Evolutionary conservation across 2,113 vertebrate genomes (phyloP).

Genomic region (Phaethornis superciliosus): DNA sequence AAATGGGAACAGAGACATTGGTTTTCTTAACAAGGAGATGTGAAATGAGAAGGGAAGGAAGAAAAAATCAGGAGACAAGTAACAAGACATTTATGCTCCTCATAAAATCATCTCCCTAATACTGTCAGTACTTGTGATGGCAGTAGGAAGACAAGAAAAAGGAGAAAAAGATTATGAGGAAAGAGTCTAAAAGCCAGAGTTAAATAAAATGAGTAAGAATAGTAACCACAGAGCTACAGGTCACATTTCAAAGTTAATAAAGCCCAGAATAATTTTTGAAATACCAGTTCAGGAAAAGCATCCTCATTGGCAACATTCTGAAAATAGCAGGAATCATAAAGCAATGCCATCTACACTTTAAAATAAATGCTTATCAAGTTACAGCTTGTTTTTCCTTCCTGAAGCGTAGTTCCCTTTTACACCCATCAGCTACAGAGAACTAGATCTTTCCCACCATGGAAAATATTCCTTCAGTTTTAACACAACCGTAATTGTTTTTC

Average conservation of each 20-base stretch:
- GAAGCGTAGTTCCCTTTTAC: neutral
- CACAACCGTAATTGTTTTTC: neutral
- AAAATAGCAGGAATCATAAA: neutral
- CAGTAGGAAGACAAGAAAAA: neutral
- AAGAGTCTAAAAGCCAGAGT: neutral
- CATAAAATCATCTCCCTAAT: neutral
- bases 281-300: neutral
- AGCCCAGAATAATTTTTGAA: neutral
- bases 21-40: neutral
- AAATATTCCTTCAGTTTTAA: neutral
- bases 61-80: neutral
- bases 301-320: neutral
- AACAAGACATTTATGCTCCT: neutral
- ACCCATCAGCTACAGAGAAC: neutral
- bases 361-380: neutral
- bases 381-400: neutral
- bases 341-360: neutral
- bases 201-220: neutral
- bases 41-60: neutral
- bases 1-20: neutral
- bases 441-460: accelerated
- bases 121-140: neutral
- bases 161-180: neutral
- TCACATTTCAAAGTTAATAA: neutral
- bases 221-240: neutral